Evolutionary conservation across 2,888 invertebrate genomes (phyloP).

Genomic region (Pinctada fucata): DNA sequence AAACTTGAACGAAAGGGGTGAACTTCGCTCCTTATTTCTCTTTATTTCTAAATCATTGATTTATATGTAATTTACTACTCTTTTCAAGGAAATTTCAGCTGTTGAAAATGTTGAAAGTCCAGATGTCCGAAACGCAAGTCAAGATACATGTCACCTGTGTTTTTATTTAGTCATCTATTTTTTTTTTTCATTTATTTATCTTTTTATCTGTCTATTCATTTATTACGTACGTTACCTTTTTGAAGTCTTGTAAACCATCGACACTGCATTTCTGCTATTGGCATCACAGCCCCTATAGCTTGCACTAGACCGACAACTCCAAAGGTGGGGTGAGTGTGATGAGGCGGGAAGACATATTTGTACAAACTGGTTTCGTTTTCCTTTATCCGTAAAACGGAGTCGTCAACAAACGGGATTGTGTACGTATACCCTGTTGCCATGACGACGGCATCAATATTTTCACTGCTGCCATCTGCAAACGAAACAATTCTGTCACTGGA

Average conservation of each 20-base stretch:
- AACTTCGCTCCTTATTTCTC: too few relatives aligned
- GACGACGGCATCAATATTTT: constrained; percentile 73
- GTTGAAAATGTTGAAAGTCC: too few relatives aligned
- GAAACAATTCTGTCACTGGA: constrained; percentile 66
- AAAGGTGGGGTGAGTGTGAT: constrained; percentile 69
- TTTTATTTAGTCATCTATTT: too few relatives aligned
- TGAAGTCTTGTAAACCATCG: constrained; percentile 68
- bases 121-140: too few relatives aligned
- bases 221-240: constrained; percentile 54
- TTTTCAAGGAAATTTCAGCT: too few relatives aligned
- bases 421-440: constrained; percentile 78
- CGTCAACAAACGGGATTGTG: constrained; percentile 71
- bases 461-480: constrained; percentile 70
- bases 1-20: too few relatives aligned
- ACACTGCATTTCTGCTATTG: constrained; percentile 77
- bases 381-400: constrained; percentile 56
- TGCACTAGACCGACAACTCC: constrained; percentile 77
- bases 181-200: too few relatives aligned
- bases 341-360: constrained; percentile 77
- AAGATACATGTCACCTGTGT: too few relatives aligned
- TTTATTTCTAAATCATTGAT: too few relatives aligned
- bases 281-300: constrained; percentile 77
- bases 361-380: constrained; percentile 75
- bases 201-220: too few relatives aligned
- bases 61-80: too few relatives aligned